Evolutionary conservation across 2,113 vertebrate species (phyloP), one percentile per base, ranked within the genome.

Genomic region (Nesogale talazaci): DNA sequence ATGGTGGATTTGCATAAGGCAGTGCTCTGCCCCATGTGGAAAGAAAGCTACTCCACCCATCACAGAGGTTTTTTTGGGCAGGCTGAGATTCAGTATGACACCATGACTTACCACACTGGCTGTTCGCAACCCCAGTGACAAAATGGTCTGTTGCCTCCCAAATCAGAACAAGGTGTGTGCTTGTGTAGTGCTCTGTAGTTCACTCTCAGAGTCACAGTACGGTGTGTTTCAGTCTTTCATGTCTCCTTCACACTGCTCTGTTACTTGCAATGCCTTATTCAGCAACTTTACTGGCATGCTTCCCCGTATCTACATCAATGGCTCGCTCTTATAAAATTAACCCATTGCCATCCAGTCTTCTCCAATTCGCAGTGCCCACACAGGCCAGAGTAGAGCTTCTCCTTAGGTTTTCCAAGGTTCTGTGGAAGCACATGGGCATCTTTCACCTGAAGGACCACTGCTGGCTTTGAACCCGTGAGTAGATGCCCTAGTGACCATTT

Each of bases 81-180:
- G 25, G 63, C 17, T 61, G 23, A 65, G 63, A 25, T 3, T 8
- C 22, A 65, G 25, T 27, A 16, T 63, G 61, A 63, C 61, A 63
- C 23, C 61, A 63, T 61, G 59, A 61, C 59, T 61, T 61, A 23
- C 59, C 22, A 23, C 22, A 61, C 59, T 61, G 59, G 22, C 17
- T 61, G 59, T 19, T 52, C 19, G 59, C 59, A 61, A 61, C 59
- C 59, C 59, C 14, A 52, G 46, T 52, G 46, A 61, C 59, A 61
- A 19, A 15, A 61, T 25, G 20, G 59, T 25, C 63, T 65, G 25
- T 27, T 27, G 63, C 38, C 22, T 89, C 40, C 38, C 59, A 91
- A 77, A 72, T 94, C 65, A 87, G 31, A 93, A 31, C 6, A 46
- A 92, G 84, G 0, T 78, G 1, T 83, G 31, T 80, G 87, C 65